Conservation (phyloP, 35 echinoderm and acorn worm genomes). For the Ophiothrix spiculata region DNA sequence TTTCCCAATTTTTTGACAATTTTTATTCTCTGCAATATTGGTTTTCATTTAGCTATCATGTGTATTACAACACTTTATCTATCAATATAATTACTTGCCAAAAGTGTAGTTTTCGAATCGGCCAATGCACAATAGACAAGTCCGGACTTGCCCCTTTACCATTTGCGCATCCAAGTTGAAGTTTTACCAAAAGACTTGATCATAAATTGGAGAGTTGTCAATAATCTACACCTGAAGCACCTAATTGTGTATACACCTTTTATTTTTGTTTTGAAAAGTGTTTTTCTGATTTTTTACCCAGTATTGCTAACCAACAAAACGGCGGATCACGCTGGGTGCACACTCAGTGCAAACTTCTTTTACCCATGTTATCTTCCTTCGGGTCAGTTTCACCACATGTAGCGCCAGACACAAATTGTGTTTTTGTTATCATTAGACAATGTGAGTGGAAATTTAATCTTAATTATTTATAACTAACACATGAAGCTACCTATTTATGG, state of each 20-base stretch:
- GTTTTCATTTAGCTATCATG: neutral
- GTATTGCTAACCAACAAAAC: neutral
- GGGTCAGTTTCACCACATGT: neutral
- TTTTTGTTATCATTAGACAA: neutral
- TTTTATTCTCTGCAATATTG: neutral
- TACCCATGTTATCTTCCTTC: neutral
- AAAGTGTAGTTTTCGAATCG: neutral
- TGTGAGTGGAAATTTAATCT: too few relatives aligned
- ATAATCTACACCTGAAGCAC: neutral
- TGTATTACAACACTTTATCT: neutral
- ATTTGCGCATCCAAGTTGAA: neutral
- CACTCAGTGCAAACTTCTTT: neutral
- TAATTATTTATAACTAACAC: too few relatives aligned
- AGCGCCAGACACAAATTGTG: neutral
- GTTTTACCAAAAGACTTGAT: neutral
- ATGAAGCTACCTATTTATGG: too few relatives aligned
- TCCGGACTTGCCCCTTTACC: neutral
- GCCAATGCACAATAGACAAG: neutral
- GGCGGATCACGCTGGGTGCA: neutral
- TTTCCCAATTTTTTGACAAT: neutral
- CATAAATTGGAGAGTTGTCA: neutral
- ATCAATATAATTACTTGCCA: neutral
- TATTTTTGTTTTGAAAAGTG: conserved; percentile 1
- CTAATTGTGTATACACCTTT: neutral
- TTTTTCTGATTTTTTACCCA: neutral